Percentiles rank a stretch among this genome's conserved stretches.
phyloP scores from a whole-genome alignment of 2,797 vertebrate genomes.

The Enteromius treurensis region DNA sequence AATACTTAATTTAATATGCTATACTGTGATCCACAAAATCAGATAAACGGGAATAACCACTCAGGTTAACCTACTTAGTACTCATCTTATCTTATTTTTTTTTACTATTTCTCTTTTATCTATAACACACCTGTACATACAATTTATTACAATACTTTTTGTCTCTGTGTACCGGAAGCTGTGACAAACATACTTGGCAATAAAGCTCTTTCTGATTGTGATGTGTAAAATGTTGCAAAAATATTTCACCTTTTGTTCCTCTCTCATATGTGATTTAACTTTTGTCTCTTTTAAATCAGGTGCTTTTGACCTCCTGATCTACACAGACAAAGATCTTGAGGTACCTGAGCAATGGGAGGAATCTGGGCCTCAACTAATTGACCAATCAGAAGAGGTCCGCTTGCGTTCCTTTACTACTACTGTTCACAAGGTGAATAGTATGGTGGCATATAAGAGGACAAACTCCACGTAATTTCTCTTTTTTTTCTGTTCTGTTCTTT shows the following conservation, averaged over 20 bases:
- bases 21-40: neutral
- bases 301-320: constrained; percentile 94
- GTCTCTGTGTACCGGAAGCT: no score
- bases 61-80: neutral
- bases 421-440: constrained; percentile 94
- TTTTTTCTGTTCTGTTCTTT: neutral
- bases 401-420: constrained; percentile 95
- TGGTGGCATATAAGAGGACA: constrained; percentile 89
- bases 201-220: no score
- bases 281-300: constrained; percentile 73
- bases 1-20: neutral
- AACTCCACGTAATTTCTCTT: constrained; percentile 68
- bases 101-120: no score
- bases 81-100: neutral
- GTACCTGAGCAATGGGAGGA: constrained; percentile 97
- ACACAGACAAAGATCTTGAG: constrained; percentile 91
- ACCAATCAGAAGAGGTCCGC: constrained; percentile 92
- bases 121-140: no score
- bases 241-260: no score
- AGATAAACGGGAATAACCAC: neutral
- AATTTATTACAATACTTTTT: no score
- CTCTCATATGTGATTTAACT: neutral
- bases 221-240: no score
- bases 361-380: constrained; percentile 91
- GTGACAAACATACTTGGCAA: no score